Conservation (phyloP, 92 coral and sea anemone species). For the Phenganax marumi region DNA sequence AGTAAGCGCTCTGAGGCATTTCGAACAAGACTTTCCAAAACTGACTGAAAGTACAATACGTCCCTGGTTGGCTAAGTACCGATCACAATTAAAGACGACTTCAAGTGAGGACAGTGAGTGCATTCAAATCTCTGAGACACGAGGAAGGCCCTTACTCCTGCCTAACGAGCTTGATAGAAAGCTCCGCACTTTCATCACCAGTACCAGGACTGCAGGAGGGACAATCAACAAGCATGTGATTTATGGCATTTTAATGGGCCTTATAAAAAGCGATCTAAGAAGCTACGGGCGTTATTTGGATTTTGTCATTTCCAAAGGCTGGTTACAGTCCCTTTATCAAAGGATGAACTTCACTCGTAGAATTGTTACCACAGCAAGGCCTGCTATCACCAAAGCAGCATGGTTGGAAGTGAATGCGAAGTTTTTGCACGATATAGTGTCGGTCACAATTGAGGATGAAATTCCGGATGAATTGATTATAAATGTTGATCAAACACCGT, state of each 20-base stretch:
- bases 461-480: constrained; percentile 42
- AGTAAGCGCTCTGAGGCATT: constrained; percentile 44
- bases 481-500: constrained; percentile 56
- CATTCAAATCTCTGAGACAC: constrained; percentile 39
- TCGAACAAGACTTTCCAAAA: constrained; percentile 54
- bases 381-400: constrained; percentile 49
- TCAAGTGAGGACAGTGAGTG: background rate
- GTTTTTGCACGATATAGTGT: constrained; percentile 50
- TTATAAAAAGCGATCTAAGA: constrained; percentile 54
- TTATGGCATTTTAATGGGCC: constrained; percentile 54
- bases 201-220: constrained; percentile 52
- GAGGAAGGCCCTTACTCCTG: constrained; percentile 54
- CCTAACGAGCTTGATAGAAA: constrained; percentile 52
- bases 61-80: constrained; percentile 47
- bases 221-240: constrained; percentile 53
- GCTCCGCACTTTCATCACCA: constrained; percentile 47
- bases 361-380: constrained; percentile 54
- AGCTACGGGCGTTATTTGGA: constrained; percentile 41
- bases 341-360: constrained; percentile 53
- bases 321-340: constrained; percentile 57
- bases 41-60: constrained; percentile 54
- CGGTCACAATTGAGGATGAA: constrained; percentile 32
- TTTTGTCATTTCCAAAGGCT: constrained; percentile 52
- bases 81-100: constrained; percentile 45
- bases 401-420: constrained; percentile 55